phyloP scores from a whole-genome alignment of 2,113 vertebrate genomes.

The Sardina pilchardus region DNA sequence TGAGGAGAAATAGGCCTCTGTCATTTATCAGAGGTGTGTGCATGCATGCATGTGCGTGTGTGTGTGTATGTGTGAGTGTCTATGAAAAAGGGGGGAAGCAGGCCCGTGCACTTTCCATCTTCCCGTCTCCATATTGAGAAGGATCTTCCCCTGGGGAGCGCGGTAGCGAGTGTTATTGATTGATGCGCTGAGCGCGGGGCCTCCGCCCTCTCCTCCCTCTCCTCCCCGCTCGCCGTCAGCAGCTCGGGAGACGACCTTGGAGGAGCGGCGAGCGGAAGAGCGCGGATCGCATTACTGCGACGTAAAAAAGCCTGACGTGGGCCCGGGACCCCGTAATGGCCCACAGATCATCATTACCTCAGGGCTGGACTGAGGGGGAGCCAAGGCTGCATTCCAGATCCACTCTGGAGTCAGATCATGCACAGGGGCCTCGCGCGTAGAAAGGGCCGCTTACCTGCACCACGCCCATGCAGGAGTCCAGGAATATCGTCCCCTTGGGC shows the following conservation, averaged over 20 bases:
- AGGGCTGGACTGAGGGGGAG: background rate
- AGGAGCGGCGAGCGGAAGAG: background rate
- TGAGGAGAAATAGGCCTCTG: background rate
- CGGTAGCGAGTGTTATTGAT: conserved; percentile 9
- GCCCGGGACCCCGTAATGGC: background rate
- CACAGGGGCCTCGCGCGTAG: background rate
- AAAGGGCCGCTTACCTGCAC: conserved; percentile 81
- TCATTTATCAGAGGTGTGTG: background rate
- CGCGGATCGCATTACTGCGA: background rate
- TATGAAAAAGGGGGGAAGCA: background rate
- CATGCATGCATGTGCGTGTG: background rate
- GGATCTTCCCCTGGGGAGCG: background rate
- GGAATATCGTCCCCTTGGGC: conserved; percentile 97
- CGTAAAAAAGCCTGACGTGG: background rate
- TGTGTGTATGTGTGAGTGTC: background rate
- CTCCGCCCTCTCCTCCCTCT: conserved; percentile 8
- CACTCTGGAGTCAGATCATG: background rate
- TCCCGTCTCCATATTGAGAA: background rate
- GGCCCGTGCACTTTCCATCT: background rate
- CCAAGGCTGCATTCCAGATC: background rate
- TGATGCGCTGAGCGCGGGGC: background rate
- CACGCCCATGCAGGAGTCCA: conserved; percentile 98
- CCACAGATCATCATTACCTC: conserved; percentile 3
- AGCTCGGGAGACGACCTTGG: background rate
- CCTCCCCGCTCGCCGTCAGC: background rate